A percentile compares a stretch with the other conserved stretches of the same genome.
Conservation (phyloP, 2,888 invertebrate species). For the Rotaria socialis region DNA sequence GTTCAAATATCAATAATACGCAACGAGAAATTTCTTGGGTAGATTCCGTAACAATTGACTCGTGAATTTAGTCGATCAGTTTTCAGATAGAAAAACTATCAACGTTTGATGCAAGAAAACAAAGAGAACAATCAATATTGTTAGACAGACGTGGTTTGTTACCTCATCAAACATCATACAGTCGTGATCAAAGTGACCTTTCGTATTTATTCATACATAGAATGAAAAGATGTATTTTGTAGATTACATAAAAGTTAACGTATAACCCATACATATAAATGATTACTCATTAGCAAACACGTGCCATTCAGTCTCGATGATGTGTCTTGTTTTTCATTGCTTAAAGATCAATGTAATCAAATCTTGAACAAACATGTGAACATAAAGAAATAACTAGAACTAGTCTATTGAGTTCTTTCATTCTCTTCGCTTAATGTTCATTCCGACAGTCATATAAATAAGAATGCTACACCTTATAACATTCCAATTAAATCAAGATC, state of each 20-base stretch:
- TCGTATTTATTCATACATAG: not conserved
- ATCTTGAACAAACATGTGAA: not conserved
- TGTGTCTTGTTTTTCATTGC: not conserved
- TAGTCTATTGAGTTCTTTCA: not conserved
- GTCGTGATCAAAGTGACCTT: conserved; percentile 7
- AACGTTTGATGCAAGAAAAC: not conserved
- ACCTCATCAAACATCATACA: not conserved
- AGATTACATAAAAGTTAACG: not conserved
- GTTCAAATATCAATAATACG: not conserved
- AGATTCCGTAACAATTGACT: not conserved
- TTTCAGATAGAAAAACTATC: not conserved
- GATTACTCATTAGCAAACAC: not conserved
- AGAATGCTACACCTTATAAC: not conserved
- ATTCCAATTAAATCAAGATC: not conserved
- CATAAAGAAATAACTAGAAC: not conserved
- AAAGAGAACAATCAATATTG: not conserved
- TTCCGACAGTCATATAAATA: not conserved
- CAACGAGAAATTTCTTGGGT: not conserved
- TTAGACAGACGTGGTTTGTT: not conserved
- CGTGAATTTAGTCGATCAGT: not conserved
- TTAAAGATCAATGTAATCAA: not conserved
- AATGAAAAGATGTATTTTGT: not conserved
- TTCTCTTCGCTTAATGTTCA: not conserved
- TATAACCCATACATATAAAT: not conserved
- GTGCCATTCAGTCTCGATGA: not conserved